Evolutionary conservation across 1,140 invertebrate genomes (phyloP), one percentile per base, ranked within the genome.

Genomic region (Spodoptera frugiperda): DNA sequence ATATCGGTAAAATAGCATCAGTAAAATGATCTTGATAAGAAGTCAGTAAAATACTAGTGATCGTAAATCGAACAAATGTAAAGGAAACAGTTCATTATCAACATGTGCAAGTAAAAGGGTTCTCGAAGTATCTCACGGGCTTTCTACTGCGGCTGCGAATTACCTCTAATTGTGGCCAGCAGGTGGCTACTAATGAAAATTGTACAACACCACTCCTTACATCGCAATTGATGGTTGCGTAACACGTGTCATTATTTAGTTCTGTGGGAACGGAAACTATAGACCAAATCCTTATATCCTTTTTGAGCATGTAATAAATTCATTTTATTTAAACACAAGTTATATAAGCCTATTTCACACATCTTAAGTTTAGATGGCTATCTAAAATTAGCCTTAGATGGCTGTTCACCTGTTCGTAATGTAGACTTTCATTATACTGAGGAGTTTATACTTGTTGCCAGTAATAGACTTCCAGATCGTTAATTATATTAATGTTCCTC

Each of bases 101-200:
- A 12, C 54, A 61, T 44, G 54, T 49, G 17, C 51, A 70, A 74
- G 71, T 74, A 74, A 49, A 74, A 74, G 71, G 71, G 71, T 15
- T 73, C 14, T n/a, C 17, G 39, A 39, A 10, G 44, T 44, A 61
- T 63, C 72, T 73, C 71, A 59, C n/a, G 30, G 65, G 72, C 72
- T 75, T 75, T 75, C 72, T 75, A 75, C 61, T 21, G 59, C 74
- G 15, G 21, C 57, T 61, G 57, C 39, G 53, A 67, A 76, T 54
- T 76, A 76, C 17, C 17, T 67, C 61, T 76, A 76, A 68, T 76
- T 76, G 74, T 68, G 15, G 51, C 8, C 25, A 46, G 19, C 74
- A 76, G 74, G 51, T 76, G 72, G 55, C 57, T 44, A 53, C 57
- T 75, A 75, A 75, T 75, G 59, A 75, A 75, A 46, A 75, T 75